A percentile compares a stretch with the other conserved stretches of the same genome.
phyloP scores from a whole-genome alignment of 2,888 invertebrate genomes.

The Toxonevra muliebris region DNA sequence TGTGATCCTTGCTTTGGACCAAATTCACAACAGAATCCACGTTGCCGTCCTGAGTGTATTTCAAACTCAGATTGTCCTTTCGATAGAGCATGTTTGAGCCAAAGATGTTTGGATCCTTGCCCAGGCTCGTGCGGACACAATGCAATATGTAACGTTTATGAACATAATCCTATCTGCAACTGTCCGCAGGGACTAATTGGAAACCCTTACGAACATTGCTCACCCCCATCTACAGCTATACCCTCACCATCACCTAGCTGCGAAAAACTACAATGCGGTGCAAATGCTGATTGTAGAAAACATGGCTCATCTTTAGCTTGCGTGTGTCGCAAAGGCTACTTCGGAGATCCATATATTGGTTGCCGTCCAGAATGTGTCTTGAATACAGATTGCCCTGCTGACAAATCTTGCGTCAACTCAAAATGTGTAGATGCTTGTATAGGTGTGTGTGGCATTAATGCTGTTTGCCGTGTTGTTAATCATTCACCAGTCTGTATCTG shows the following conservation, averaged over 20 bases:
- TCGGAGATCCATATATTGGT: slow-evolving; percentile 80
- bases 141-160: slow-evolving; percentile 75
- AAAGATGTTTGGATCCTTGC: slow-evolving; percentile 80
- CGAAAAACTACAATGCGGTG: slow-evolving; percentile 76
- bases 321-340: slow-evolving; percentile 77
- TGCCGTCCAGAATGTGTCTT: slow-evolving; percentile 84
- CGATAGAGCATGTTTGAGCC: slow-evolving; percentile 78
- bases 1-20: slow-evolving; percentile 81
- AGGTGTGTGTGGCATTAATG: slow-evolving; percentile 79
- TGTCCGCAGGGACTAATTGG: slow-evolving; percentile 76
- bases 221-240: slow-evolving; percentile 65
- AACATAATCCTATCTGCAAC: slow-evolving; percentile 78
- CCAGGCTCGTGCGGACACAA: slow-evolving; percentile 82
- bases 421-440: slow-evolving; percentile 81
- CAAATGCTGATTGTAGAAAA: slow-evolving; percentile 77
- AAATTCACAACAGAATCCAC: slow-evolving; percentile 74
- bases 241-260: slow-evolving; percentile 68
- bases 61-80: slow-evolving; percentile 83
- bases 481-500: slow-evolving; percentile 84
- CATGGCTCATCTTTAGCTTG: slow-evolving; percentile 74
- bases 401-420: slow-evolving; percentile 79
- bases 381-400: slow-evolving; percentile 79
- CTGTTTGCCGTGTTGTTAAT: slow-evolving; percentile 77
- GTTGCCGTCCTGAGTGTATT: slow-evolving; percentile 85
- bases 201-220: slow-evolving; percentile 82